Conservation (phyloP, 2,797 vertebrate species). For the Masticophis lateralis region DNA sequence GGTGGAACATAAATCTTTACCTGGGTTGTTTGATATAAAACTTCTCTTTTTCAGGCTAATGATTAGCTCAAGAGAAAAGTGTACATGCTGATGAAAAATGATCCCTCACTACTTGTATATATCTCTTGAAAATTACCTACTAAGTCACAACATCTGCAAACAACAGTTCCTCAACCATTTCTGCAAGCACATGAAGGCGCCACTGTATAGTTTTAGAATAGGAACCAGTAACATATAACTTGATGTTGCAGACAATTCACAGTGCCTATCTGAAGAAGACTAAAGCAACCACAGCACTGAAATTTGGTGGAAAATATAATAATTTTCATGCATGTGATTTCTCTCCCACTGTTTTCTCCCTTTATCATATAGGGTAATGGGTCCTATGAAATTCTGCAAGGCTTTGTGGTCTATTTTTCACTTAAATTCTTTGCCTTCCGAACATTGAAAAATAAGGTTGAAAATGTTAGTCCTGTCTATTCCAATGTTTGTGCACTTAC, state of each 20-base stretch:
- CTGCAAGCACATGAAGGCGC: not conserved
- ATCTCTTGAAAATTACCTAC: constrained; percentile 10
- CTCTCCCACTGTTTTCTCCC: not conserved
- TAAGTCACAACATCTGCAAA: constrained; percentile 4
- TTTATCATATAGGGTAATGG: not conserved
- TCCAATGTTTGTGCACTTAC: not conserved
- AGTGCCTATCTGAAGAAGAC: not conserved
- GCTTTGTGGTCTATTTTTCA: not conserved
- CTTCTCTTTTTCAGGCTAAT: constrained; percentile 25
- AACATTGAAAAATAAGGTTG: not conserved
- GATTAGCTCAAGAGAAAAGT: constrained; percentile 31
- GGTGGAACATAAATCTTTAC: constrained; percentile 25
- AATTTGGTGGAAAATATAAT: not conserved
- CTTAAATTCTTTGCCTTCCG: not conserved
- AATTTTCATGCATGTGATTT: not conserved
- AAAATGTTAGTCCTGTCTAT: not conserved
- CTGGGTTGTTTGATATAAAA: constrained; percentile 18
- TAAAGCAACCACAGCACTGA: not conserved
- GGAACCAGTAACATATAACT: not conserved
- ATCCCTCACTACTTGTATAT: not conserved
- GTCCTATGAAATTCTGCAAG: not conserved
- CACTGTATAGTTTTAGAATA: not conserved
- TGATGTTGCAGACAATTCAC: not conserved
- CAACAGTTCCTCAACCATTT: constrained; percentile 3
- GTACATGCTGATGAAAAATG: constrained; percentile 18